phyloP scores from a whole-genome alignment of 2,797 vertebrate species.

The Avahi laniger region DNA sequence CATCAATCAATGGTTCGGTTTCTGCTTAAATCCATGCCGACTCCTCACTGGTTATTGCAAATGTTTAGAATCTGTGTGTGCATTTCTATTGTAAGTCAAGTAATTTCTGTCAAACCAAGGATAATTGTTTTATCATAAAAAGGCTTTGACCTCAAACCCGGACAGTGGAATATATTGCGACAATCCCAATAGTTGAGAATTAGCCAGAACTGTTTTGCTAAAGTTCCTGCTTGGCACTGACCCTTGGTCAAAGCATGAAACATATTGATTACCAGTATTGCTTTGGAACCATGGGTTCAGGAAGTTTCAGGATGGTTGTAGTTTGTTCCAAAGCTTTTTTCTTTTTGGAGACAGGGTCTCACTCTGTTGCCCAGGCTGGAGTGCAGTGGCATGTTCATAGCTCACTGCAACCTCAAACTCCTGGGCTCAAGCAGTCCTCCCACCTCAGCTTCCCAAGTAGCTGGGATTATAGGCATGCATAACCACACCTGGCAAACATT shows the following conservation, averaged over 20 bases:
- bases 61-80: neutral
- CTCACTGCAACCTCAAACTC: no score
- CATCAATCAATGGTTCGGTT: neutral
- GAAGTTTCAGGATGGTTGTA: neutral
- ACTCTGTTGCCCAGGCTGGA: no score
- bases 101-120: slow-evolving; percentile 1
- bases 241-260: neutral
- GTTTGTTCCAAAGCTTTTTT: neutral
- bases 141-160: neutral
- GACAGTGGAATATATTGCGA: neutral
- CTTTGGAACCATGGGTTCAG: neutral
- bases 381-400: no score
- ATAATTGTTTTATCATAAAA: neutral
- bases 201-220: neutral
- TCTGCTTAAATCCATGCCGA: neutral
- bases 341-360: no score
- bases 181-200: neutral
- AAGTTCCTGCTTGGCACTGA: neutral
- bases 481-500: no score
- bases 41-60: neutral
- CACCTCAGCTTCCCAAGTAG: no score
- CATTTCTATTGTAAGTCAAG: neutral
- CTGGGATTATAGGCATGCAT: no score
- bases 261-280: neutral
- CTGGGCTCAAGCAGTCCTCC: no score